Percentiles rank a stretch among this genome's conserved stretches.
Conservation (phyloP, 1,140 invertebrate genomes). For the Pseudomyrmex cubaensis region DNA sequence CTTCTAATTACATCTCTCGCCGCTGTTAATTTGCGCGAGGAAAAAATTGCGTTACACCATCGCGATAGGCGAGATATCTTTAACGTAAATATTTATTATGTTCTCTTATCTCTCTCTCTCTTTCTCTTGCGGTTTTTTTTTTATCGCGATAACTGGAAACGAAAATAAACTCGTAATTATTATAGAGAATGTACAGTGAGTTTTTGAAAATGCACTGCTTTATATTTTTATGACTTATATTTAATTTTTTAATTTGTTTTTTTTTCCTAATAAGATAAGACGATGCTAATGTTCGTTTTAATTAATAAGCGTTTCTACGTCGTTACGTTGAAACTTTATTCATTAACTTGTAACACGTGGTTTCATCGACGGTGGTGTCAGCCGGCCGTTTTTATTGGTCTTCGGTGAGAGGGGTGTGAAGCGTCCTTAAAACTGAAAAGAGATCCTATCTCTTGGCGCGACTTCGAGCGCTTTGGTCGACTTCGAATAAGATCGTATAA, state of each 20-base stretch:
- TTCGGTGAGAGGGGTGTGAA: neutral
- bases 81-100: conserved; percentile 35
- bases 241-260: neutral
- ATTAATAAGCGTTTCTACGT: neutral
- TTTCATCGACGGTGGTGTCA: conserved; percentile 32
- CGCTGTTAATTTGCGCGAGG: conserved; percentile 18
- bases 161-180: conserved; percentile 33
- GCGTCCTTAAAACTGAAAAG: conserved; percentile 48
- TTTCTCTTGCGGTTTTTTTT: neutral
- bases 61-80: conserved; percentile 25
- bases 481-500: neutral
- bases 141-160: neutral
- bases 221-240: neutral
- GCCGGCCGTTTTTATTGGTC: conserved; percentile 43
- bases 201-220: conserved; percentile 24
- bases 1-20: conserved; percentile 60
- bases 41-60: conserved; percentile 24
- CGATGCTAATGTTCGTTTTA: neutral
- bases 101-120: neutral
- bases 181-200: neutral
- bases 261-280: neutral
- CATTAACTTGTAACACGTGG: conserved; percentile 14
- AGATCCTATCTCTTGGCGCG: conserved; percentile 22
- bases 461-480: conserved; percentile 25
- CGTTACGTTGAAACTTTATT: conserved; percentile 42